Evolutionary conservation across 2,888 invertebrate species (phyloP), one percentile per base, ranked within the genome.

Genomic region (Caradrina kadenii): DNA sequence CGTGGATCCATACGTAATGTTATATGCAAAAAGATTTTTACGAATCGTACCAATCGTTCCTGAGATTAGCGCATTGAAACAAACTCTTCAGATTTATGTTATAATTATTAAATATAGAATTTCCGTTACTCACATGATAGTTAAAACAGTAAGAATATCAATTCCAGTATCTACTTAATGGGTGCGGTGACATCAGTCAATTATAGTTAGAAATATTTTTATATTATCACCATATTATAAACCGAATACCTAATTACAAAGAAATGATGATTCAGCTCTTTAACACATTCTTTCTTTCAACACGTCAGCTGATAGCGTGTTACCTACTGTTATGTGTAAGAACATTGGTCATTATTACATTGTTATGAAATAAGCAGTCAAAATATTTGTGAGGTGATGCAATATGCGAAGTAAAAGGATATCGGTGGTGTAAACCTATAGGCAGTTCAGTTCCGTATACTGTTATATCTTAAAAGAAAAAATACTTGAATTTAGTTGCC

Each of bases 251-350:
- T 66, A 63, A 50, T 42, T 68, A 53, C 49, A 39, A 53, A 56
- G 39, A 76, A 56, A 56, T 31, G 1, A 63, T 76, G 81, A 76
- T 13, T 76, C 53, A 76, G 35, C 15, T 17, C 6, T 61, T 48
- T 19, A 63, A 58, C 53, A 55, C 31, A 45, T 60, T 53, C 71
- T 76, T 76, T 80, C 26, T 54, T 63, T 53, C 15, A 50, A 31
- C 58, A 58, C 76, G 77, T 77, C 77, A 77, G 39, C 77, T 64
- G 70, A 76, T 80, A 64, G 49, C 52, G 17, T 31, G 15, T 61
- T 56, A 68, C 60, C 63, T 63, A 80, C 35, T 63, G 50, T 68
- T 60, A 53, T 49, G 50, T 3, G 50, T 58, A 49, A 53, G 2
- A 31, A 7, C n/a, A 26, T 22, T 45, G 15, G 42, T 45, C 17